A percentile compares a stretch with the other conserved stretches of the same genome.
phyloP scores from a whole-genome alignment of 1,140 invertebrate genomes.

The Zaprionus inermis region DNA sequence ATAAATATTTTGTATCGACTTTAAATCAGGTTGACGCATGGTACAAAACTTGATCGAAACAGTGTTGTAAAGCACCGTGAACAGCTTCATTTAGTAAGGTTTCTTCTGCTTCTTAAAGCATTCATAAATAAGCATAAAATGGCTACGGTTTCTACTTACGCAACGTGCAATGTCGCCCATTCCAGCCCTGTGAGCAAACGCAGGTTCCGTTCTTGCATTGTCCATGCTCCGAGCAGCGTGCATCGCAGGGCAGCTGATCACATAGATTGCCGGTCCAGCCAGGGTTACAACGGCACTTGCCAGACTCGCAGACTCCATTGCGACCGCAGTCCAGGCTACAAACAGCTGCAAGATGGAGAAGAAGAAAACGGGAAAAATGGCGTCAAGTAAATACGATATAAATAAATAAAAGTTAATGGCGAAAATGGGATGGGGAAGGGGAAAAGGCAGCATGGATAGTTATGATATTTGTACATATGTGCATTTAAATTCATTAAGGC shows the following conservation, averaged over 20 bases:
- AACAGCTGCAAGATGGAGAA: slow-evolving; percentile 87
- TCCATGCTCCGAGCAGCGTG: slow-evolving; percentile 96
- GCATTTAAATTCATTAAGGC: slow-evolving; percentile 53
- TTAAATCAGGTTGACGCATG: too few relatives aligned
- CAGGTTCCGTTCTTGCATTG: slow-evolving; percentile 99
- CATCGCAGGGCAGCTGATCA: slow-evolving; percentile 94
- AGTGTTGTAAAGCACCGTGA: too few relatives aligned
- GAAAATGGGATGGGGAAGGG: neutral
- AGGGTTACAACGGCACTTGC: slow-evolving; percentile 94
- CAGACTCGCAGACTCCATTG: slow-evolving; percentile 95
- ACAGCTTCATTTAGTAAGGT: too few relatives aligned
- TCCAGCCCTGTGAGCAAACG: slow-evolving; percentile 98
- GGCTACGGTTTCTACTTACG: slow-evolving; percentile 92
- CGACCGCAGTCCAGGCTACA: slow-evolving; percentile 96
- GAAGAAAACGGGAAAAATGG: neutral
- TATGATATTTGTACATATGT: slow-evolving; percentile 37
- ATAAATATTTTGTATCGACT: too few relatives aligned
- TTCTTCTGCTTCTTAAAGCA: too few relatives aligned
- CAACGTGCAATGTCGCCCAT: slow-evolving; percentile 97
- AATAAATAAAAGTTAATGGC: slow-evolving; percentile 24
- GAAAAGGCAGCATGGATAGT: neutral
- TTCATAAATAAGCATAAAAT: too few relatives aligned
- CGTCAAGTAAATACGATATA: slow-evolving; percentile 15
- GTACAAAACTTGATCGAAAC: too few relatives aligned
- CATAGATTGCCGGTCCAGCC: slow-evolving; percentile 97